phyloP scores from a whole-genome alignment of 1,140 invertebrate genomes.

The Watersipora subatra region DNA sequence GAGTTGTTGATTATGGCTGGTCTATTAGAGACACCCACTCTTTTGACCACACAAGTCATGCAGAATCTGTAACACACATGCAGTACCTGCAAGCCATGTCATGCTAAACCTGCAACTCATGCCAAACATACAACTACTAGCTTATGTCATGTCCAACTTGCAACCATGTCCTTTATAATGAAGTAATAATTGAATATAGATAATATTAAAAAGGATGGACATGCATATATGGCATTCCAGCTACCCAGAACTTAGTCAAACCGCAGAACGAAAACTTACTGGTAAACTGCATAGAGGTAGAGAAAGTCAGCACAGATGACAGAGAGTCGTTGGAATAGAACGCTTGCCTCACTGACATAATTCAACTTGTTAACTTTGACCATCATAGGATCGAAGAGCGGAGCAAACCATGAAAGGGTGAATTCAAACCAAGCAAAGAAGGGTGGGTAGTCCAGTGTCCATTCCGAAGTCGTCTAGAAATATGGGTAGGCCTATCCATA shows the following conservation, averaged over 20 bases:
- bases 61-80: background rate
- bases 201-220: too few relatives aligned
- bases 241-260: too few relatives aligned
- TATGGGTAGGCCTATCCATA: too few relatives aligned
- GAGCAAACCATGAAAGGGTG: slow-evolving; percentile 60
- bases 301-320: slow-evolving; percentile 78
- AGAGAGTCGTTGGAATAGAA: slow-evolving; percentile 78
- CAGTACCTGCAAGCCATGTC: too few relatives aligned
- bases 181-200: too few relatives aligned
- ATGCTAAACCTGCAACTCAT: too few relatives aligned
- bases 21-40: background rate
- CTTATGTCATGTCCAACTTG: too few relatives aligned
- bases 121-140: too few relatives aligned
- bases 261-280: slow-evolving; percentile 34
- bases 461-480: slow-evolving; percentile 69
- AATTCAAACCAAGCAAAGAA: slow-evolving; percentile 97
- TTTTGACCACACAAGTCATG: background rate
- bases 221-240: too few relatives aligned
- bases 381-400: slow-evolving; percentile 75
- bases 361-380: slow-evolving; percentile 58
- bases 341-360: slow-evolving; percentile 63
- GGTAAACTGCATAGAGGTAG: slow-evolving; percentile 60
- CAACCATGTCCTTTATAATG: too few relatives aligned
- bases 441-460: slow-evolving; percentile 98
- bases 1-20: slow-evolving; percentile 22